Conservation (phyloP, 2,113 vertebrate species). For the Procavia capensis region DNA sequence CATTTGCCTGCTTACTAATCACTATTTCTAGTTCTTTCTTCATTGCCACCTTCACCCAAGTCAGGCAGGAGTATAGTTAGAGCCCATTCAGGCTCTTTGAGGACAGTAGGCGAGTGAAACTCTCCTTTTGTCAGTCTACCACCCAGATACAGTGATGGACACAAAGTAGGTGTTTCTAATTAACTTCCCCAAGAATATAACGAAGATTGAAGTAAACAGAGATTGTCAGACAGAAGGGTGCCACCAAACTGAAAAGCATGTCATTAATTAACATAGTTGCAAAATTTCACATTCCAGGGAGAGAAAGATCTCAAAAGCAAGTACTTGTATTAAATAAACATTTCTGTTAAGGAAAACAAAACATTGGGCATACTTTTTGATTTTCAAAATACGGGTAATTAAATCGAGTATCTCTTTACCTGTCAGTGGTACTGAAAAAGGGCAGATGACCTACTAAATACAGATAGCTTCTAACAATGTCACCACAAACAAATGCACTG, state of each 20-base stretch:
- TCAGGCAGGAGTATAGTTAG: neutral
- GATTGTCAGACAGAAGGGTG: slow-evolving; percentile 66
- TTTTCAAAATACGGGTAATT: slow-evolving; percentile 6
- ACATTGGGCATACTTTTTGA: neutral
- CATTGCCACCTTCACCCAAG: neutral
- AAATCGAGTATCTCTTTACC: neutral
- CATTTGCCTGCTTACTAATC: neutral
- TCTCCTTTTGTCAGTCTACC: neutral
- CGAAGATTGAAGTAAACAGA: slow-evolving; percentile 57
- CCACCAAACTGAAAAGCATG: neutral
- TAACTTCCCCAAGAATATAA: neutral
- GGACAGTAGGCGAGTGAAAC: neutral
- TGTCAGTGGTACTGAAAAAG: neutral
- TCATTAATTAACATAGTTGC: slow-evolving; percentile 40
- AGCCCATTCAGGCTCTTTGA: neutral
- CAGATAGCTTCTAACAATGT: neutral
- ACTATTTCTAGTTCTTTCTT: neutral
- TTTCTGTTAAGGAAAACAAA: slow-evolving; percentile 43
- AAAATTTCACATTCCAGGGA: slow-evolving; percentile 25
- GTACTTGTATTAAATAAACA: slow-evolving; percentile 57
- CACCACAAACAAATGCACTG: neutral
- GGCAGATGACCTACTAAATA: neutral
- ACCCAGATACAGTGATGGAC: neutral
- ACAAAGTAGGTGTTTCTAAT: neutral
- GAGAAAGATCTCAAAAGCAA: slow-evolving; percentile 54